phyloP scores from a whole-genome alignment of 2,113 vertebrate genomes.

The Albula goreensis region DNA sequence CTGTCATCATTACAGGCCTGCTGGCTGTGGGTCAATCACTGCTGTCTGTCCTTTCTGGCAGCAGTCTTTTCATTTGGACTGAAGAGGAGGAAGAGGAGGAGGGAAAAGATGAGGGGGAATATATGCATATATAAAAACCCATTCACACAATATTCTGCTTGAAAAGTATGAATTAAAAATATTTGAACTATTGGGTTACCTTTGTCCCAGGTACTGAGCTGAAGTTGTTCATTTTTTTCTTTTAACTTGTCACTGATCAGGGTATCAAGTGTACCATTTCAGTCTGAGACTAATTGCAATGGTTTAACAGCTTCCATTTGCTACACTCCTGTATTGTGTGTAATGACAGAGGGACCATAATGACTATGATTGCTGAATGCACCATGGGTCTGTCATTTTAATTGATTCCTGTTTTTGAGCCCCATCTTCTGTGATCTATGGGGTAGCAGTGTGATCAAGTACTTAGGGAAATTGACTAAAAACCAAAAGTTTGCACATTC shows the following conservation, averaged over 20 bases:
- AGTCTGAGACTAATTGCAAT: not conserved
- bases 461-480: not conserved
- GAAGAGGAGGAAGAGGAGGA: not conserved
- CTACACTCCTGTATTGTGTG: not conserved
- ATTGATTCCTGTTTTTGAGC: too few relatives aligned
- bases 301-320: not conserved
- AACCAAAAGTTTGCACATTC: not conserved
- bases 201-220: not conserved
- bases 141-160: conserved; percentile 28
- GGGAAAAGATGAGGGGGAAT: conserved; percentile 36
- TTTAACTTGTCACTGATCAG: conserved; percentile 29
- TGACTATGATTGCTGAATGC: not conserved
- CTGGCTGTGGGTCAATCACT: not conserved
- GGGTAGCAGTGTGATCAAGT: not conserved
- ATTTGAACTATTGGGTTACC: conserved; percentile 37
- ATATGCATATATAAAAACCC: conserved; percentile 27
- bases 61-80: conserved; percentile 27
- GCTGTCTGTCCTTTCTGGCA: conserved; percentile 34
- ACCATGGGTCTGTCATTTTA: too few relatives aligned
- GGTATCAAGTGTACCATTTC: conserved; percentile 26
- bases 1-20: conserved; percentile 2
- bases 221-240: conserved; percentile 26
- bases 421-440: not conserved
- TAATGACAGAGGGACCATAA: not conserved
- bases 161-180: conserved; percentile 25